Base-by-base conservation (phyloP, 1,140 invertebrate genomes). In the Neodiprion virginianus region DNA sequence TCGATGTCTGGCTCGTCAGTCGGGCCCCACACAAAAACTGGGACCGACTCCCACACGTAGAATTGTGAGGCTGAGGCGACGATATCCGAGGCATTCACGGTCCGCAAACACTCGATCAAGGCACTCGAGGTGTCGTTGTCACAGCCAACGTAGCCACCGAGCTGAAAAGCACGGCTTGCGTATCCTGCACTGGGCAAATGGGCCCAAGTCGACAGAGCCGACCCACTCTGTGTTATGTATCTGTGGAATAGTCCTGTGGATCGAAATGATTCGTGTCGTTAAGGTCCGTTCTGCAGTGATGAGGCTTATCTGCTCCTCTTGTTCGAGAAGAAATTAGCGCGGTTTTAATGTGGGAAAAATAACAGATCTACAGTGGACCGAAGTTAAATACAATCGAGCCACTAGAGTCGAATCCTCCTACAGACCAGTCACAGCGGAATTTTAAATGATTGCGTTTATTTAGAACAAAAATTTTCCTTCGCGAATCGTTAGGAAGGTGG, bases 141-240 rank as follows among this genome's bases (percentile, higher is more conserved):
- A 53, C 78, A 79, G 53, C 70, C 48, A n/a, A 76, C 48, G 10
- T 48, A 68, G 4, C 72, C 28, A 3, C 71, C 78, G 12, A 77
- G 73, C 48, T 21, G 21, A n/a, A 21, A 69, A 23, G 78, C 73
- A 49, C 73, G 40, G 12, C 71, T 69, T 47, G 67, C 73, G 72
- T 74, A 72, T 5, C 8, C 40, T 9, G 71, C 53, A 11, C 71
- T 74, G 10, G 73, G 67, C 21, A 17, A 12, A 70, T 71, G 74
- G 7, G 91, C 91, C 92, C 90, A 93, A 47, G 88, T 87, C 70
- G 87, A 89, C 9, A 93, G 79, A 14, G 91, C 91, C 14, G 91
- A 91, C 14, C 92, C 92, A 76, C 90, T 91, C 84, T 91, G 88
- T 23, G 91, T 78, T 47, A 93, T 89, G 1, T 89, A 90, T 70